A percentile compares a stretch with the other conserved stretches of the same genome.
These are phyloP conservation scores for Crenuchus spilurus DNA, from an alignment of 2,797 vertebrate species.

Conservation along the genomic window DNA sequence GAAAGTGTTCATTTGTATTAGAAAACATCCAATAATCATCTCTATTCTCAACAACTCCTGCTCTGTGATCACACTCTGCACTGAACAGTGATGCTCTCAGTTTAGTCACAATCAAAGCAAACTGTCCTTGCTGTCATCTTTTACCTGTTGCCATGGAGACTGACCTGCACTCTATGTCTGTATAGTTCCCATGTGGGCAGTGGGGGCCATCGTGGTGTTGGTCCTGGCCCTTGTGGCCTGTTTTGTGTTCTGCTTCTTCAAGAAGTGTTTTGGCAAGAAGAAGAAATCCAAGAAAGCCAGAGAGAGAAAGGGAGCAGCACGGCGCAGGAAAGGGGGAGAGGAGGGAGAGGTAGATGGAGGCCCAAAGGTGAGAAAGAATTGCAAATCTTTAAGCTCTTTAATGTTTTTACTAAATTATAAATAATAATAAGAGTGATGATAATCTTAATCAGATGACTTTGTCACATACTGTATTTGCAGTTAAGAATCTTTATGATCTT, in stretches of 20 bases:
- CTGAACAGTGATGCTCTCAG: not conserved
- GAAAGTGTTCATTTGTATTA: no score
- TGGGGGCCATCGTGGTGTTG: constrained; percentile 83
- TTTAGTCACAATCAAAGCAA: not conserved
- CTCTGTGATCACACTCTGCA: not conserved
- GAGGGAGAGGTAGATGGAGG: constrained; percentile 81
- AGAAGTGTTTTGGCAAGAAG: constrained; percentile 84
- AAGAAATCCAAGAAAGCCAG: constrained; percentile 87
- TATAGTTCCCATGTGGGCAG: constrained; percentile 87
- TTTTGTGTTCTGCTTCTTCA: constrained; percentile 84
- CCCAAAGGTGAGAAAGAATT: constrained; percentile 73
- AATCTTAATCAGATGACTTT: no score
- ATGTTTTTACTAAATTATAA: no score
- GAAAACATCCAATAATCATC: no score
- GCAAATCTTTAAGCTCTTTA: not conserved
- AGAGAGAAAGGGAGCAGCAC: constrained; percentile 78
- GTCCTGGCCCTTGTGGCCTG: constrained; percentile 79
- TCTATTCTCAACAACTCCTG: not conserved
- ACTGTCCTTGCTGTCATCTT: constrained; percentile 16
- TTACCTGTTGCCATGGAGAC: constrained; percentile 23
- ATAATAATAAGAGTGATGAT: not conserved
- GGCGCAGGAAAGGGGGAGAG: constrained; percentile 70
- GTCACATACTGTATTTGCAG: constrained; percentile 8
- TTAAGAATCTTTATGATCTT: not conserved
- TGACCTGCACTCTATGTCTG: constrained; percentile 23